Evolutionary conservation across 2,113 vertebrate genomes (phyloP).

Genomic region (Hirundichthys speculiger): DNA sequence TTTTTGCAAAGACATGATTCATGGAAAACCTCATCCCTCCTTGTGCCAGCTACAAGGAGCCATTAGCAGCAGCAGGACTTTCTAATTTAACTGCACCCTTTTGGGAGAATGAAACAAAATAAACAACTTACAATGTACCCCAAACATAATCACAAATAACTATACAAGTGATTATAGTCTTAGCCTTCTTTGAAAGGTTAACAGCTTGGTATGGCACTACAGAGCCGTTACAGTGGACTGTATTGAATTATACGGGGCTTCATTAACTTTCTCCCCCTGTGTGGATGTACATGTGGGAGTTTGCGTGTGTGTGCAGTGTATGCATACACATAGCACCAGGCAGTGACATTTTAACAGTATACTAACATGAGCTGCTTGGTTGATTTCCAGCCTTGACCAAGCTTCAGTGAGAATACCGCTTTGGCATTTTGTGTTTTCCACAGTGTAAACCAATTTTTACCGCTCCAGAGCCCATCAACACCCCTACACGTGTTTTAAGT

Average conservation of each 20-base stretch:
- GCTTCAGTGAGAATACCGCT: slow-evolving; percentile 13
- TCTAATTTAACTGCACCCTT: not conserved
- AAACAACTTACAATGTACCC: not conserved
- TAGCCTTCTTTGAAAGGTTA: no score
- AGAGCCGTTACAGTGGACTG: not conserved
- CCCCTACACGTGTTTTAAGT: slow-evolving; percentile 12
- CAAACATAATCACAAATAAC: no score
- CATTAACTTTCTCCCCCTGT: not conserved
- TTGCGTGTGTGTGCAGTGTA: slow-evolving; percentile 1
- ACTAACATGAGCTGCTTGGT: slow-evolving; percentile 31
- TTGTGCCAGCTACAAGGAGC: no score
- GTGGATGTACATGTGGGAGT: not conserved
- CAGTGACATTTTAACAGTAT: slow-evolving; percentile 54
- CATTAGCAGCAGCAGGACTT: no score
- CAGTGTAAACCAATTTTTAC: slow-evolving; percentile 12
- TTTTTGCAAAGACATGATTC: no score
- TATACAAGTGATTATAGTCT: no score
- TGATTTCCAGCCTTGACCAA: slow-evolving; percentile 23
- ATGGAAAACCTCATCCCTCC: no score
- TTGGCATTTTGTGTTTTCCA: slow-evolving; percentile 30
- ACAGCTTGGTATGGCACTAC: not conserved
- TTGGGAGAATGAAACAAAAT: not conserved
- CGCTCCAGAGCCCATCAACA: slow-evolving; percentile 4
- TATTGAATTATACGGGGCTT: not conserved
- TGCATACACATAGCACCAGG: slow-evolving; percentile 12